Base-by-base conservation (phyloP, 1,140 invertebrate genomes). In the Geopemphigus sp. region DNA sequence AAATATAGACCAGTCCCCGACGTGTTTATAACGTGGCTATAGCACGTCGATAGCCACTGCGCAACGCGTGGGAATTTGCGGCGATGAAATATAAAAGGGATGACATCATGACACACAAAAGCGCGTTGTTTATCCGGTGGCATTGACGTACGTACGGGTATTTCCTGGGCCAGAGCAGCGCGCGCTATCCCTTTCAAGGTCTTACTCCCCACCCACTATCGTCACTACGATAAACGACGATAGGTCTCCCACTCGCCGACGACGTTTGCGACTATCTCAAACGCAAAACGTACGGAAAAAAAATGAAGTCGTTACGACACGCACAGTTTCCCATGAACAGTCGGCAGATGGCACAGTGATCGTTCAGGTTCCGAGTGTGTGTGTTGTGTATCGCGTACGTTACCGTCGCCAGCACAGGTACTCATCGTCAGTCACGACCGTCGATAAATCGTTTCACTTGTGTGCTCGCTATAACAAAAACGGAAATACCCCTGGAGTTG, bases 281-380 rank as follows among this genome's bases (percentile, higher is more conserved):
- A 14, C 47, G 50, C 63, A 11, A n/a, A n/a, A 15, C 45, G 39
- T 19, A 68, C 64, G 26, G 39, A 26, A 45, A 39, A 8, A 39
- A 8, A 39, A 39, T 4, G 8, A 39, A 39, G 8, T 8, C n/a
- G n/a, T n/a, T 4, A 39, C 32, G 72, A 5, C 11, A 14, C 32
- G 14, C 56, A 10, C 45, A 29, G 68, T 72, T 53, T 72, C 68
- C 32, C 57, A 57, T 39, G 39, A 47, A 61, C 74, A n/a, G 22
- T 63, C 74, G 74, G 74, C 74, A 78, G 74, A 78, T 78, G 74
- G 74, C 74, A 78, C 74, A 78, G 74, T 78, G 74, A 63, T 78
- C 74, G 74, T 78, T 78, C 57, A n/a, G 39, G 39, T 78, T 19
- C 59, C 57, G 57, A 10, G 14, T 24, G n/a, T 2, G 6, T n/a